Conservation (phyloP, 2,113 vertebrate species). For the Sinocyclocheilus grahami region DNA sequence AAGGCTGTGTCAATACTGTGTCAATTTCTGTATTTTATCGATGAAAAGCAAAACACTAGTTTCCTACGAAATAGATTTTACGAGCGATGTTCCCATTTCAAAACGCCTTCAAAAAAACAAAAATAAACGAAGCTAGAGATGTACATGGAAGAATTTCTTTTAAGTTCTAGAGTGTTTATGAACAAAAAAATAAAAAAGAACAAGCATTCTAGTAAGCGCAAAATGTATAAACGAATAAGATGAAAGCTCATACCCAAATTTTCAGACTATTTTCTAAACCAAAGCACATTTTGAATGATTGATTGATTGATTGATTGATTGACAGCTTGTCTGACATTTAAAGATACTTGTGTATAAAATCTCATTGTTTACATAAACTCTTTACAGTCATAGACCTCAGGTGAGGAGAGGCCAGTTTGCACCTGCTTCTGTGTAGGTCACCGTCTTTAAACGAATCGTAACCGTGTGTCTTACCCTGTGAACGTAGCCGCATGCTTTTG, state of each 20-base stretch:
- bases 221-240: conserved; percentile 74
- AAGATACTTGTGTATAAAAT: conserved; percentile 85
- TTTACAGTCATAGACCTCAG: conserved; percentile 91
- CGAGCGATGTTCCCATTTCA: conserved; percentile 72
- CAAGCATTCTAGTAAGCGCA: conserved; percentile 63
- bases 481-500: conserved; percentile 45
- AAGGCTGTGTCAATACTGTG: conserved; percentile 84
- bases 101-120: conserved; percentile 72
- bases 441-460: conserved; percentile 1
- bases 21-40: conserved; percentile 91
- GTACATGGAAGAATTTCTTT: conserved; percentile 64
- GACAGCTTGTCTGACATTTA: conserved; percentile 82
- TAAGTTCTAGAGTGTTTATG: conserved; percentile 84
- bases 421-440: conserved; percentile 51
- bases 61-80: conserved; percentile 88
- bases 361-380: conserved; percentile 94
- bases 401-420: conserved; percentile 83
- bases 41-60: conserved; percentile 92
- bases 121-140: conserved; percentile 54
- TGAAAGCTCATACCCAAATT: conserved; percentile 89
- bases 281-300: conserved; percentile 92
- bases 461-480: conserved; percentile 32
- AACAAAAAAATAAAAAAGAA: conserved; percentile 63
- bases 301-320: conserved; percentile 75
- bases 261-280: conserved; percentile 95